Conservation (phyloP, 2,888 invertebrate species). For the Chymomyza amoena region DNA sequence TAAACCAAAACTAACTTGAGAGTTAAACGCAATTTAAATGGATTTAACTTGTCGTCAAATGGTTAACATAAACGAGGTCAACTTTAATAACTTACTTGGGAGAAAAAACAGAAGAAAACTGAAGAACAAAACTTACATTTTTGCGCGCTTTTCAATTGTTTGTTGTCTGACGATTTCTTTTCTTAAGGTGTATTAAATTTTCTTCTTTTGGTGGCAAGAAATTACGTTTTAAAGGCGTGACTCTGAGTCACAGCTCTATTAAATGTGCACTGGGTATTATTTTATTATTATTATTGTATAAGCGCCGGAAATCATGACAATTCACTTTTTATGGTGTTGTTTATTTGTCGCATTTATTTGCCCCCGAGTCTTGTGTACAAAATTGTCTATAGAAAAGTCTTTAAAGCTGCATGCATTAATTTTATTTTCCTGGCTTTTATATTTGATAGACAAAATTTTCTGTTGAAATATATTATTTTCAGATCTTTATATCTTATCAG, state of each 20-base stretch:
- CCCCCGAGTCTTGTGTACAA: constrained; percentile 36
- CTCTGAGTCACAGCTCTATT: constrained; percentile 33
- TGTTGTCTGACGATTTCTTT: background rate
- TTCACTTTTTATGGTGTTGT: constrained; percentile 65
- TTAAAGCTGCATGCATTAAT: constrained; percentile 27
- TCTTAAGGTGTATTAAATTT: background rate
- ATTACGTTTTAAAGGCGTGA: constrained; percentile 54
- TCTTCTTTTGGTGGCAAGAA: constrained; percentile 4
- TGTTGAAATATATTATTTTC: constrained; percentile 23
- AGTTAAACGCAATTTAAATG: background rate
- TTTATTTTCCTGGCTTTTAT: constrained; percentile 8
- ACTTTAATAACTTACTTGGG: background rate
- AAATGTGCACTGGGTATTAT: background rate
- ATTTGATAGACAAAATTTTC: background rate
- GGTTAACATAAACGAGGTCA: background rate
- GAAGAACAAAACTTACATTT: background rate
- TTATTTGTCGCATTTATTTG: constrained; percentile 32
- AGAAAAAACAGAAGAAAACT: background rate
- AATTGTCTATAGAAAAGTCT: constrained; percentile 27
- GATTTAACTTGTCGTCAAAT: background rate
- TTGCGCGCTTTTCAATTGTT: constrained; percentile 2
- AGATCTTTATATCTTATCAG: background rate
- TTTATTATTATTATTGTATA: constrained; percentile 30
- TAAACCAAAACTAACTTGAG: constrained; percentile 8
- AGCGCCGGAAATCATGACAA: constrained; percentile 64